Evolutionary conservation across 2,113 vertebrate species (phyloP), one percentile per base, ranked within the genome.

Genomic region (Pterocles burchelli): DNA sequence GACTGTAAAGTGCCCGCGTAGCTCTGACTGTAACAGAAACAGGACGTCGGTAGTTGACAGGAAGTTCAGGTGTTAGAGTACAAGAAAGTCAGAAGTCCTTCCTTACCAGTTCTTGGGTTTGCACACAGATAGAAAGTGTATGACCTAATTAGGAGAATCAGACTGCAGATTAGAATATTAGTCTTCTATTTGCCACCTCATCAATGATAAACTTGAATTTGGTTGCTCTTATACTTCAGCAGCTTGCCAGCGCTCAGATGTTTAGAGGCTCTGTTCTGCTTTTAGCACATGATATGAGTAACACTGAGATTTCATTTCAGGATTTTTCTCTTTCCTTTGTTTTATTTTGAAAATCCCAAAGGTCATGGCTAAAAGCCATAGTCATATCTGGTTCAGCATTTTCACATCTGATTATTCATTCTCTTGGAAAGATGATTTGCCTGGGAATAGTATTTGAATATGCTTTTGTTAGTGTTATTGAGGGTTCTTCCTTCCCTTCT

Each of bases 41-140:
- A 93, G 66, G 81, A 80, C 79, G 49, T 29, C 1, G 5, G 28
- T 22, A 75, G 52, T 9, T 80, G 89, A 66, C 71, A 82, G 88
- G 93, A 95, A 88, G 82, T 36, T 84, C 91, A 90, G 88, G 72
- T 92, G 86, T 76, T 62, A 12, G 18, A 73, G 45, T 20, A 75
- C 31, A 66, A 80, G 63, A 67, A 85, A 92, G 41, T 45, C 46
- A 82, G 68, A 92, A 80, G 6, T 31, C 51, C 26, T 74, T 91
- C 82, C 73, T 76, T 0, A 0, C 51, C 28, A 63, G 11, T 54
- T 61, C 34, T 36, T 59, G 54, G 10, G n/a, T 72, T 87, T 71
- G 46, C 33, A 65, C 52, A 63, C 9, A 76, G n/a, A 33, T 45
- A 88, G 45, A 87, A 77, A n/a, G 45, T 16, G 3, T 43, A 46